phyloP scores from a whole-genome alignment of 2,113 vertebrate genomes.

The Cnemophilus loriae region DNA sequence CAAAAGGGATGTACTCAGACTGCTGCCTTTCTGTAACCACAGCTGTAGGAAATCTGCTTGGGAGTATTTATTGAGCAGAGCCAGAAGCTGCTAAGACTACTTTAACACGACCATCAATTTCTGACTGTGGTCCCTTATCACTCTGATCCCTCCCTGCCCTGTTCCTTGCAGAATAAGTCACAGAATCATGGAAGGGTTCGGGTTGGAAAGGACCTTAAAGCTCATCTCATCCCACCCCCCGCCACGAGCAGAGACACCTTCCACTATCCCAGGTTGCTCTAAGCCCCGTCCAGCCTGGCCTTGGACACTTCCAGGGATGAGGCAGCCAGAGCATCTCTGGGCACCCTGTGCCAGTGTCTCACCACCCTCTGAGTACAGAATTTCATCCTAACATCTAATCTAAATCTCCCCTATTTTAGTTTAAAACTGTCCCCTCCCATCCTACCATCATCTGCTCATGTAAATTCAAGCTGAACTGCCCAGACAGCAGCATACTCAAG shows the following conservation, averaged over 20 bases:
- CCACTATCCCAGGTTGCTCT: neutral
- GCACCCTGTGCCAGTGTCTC: neutral
- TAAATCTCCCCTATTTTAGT: neutral
- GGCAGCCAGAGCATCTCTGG: neutral
- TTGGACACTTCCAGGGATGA: neutral
- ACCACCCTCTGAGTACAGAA: neutral
- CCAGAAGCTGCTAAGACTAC: neutral
- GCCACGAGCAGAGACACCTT: neutral
- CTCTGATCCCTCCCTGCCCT: neutral
- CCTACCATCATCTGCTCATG: neutral
- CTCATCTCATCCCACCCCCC: too few relatives aligned
- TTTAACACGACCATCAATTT: neutral
- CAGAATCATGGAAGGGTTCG: neutral
- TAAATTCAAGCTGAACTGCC: neutral
- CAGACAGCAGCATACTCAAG: neutral
- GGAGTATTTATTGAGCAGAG: neutral
- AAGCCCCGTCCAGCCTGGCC: accelerated
- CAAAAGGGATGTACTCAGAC: neutral
- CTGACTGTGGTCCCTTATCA: neutral
- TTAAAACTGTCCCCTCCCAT: neutral
- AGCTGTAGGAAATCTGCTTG: neutral
- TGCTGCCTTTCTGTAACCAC: neutral
- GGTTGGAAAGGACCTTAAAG: neutral
- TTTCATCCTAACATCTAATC: neutral
- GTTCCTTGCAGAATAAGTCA: neutral